A percentile compares a stretch with the other conserved stretches of the same genome.
Conservation (phyloP, 2,113 vertebrate genomes). For the Austrofundulus limnaeus region DNA sequence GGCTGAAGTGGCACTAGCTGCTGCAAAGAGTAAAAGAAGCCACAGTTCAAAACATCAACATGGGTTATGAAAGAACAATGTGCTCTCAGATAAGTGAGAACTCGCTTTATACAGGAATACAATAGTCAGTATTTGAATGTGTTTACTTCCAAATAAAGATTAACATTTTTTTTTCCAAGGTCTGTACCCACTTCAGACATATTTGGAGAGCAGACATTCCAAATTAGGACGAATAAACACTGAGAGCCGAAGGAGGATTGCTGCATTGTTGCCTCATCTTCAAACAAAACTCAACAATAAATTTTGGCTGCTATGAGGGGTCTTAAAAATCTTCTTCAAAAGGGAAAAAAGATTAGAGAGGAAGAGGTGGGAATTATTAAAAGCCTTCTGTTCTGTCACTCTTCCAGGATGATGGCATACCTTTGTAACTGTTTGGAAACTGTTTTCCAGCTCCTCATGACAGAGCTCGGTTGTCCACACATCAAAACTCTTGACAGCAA, state of each 20-base stretch:
- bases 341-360: slow-evolving; percentile 40
- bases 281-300: slow-evolving; percentile 42
- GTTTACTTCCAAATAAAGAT: not conserved
- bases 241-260: slow-evolving; percentile 34
- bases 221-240: slow-evolving; percentile 20
- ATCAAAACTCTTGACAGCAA: slow-evolving; percentile 17
- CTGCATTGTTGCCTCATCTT: slow-evolving; percentile 46
- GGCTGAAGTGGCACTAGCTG: slow-evolving; percentile 5
- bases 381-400: slow-evolving; percentile 44
- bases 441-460: slow-evolving; percentile 17
- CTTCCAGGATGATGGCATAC: slow-evolving; percentile 47
- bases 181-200: not conserved
- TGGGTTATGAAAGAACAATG: not conserved
- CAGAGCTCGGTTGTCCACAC: not conserved
- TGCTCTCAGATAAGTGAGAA: too few species aligned
- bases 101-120: too few species aligned
- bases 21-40: not conserved
- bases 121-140: not conserved
- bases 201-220: slow-evolving; percentile 15
- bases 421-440: slow-evolving; percentile 38
- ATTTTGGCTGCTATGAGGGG: slow-evolving; percentile 34
- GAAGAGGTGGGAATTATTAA: slow-evolving; percentile 36
- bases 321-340: slow-evolving; percentile 45
- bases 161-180: not conserved
- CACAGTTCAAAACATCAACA: not conserved